A percentile compares a stretch with the other conserved stretches of the same genome.
Conservation (phyloP, 2,797 vertebrate genomes). For the Acanthornis magna region DNA sequence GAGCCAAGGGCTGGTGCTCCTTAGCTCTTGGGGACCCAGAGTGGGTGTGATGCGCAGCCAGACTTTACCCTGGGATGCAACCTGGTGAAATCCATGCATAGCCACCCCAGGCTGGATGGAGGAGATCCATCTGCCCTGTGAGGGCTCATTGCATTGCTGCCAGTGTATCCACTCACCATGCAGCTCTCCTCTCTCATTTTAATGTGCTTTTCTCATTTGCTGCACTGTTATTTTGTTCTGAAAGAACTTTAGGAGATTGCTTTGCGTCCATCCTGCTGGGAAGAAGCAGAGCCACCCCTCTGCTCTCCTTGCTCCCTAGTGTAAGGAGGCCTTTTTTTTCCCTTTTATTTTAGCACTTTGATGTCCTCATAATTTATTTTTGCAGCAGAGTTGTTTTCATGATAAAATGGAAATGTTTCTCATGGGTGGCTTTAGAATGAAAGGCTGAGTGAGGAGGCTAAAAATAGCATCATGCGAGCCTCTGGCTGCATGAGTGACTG, state of each 20-base stretch:
- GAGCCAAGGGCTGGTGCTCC: not conserved
- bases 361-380: constrained; percentile 39
- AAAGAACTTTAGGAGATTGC: not conserved
- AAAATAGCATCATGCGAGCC: not conserved
- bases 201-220: not conserved
- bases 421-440: constrained; percentile 32
- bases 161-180: accelerated
- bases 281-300: not conserved
- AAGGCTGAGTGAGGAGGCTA: constrained; percentile 26
- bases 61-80: not conserved
- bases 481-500: not conserved
- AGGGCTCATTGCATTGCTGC: not conserved
- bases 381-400: constrained; percentile 41
- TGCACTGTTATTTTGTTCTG: constrained; percentile 11
- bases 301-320: not conserved
- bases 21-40: not conserved
- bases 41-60: not conserved
- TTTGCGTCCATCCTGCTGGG: not conserved
- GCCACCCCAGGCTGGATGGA: not conserved
- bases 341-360: not conserved
- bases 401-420: constrained; percentile 52
- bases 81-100: not conserved
- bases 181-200: not conserved
- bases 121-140: not conserved
- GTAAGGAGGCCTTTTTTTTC: not conserved